Evolutionary conservation across 2,797 vertebrate species (phyloP).

Genomic region (Leptoclinus maculatus): DNA sequence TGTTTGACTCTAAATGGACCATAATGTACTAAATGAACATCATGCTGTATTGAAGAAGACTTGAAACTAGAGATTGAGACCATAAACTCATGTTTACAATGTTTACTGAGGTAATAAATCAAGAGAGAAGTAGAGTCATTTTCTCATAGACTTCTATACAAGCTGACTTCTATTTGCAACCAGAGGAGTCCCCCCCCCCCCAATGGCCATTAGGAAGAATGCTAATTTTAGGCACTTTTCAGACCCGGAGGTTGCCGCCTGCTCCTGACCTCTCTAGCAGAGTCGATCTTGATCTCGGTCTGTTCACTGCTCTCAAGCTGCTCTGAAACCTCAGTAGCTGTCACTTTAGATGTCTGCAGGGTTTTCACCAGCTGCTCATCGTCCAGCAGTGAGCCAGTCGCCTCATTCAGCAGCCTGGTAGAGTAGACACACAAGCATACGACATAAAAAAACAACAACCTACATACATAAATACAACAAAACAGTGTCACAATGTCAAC

Average conservation of each 20-base stretch:
- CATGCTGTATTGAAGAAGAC: neutral
- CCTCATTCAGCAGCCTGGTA: conserved; percentile 89
- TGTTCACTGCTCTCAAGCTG: conserved; percentile 91
- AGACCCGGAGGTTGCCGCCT: neutral
- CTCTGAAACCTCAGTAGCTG: conserved; percentile 83
- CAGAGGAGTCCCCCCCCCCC: neutral
- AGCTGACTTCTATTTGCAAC: neutral
- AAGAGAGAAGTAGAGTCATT: too few species aligned
- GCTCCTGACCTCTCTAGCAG: conserved; percentile 81
- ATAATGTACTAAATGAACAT: neutral
- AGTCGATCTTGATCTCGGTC: conserved; percentile 56
- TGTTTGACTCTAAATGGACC: too few species aligned
- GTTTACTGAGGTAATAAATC: neutral
- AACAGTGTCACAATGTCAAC: neutral
- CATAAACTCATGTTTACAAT: neutral
- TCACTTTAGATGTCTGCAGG: conserved; percentile 89
- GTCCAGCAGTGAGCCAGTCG: conserved; percentile 90
- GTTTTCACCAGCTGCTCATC: conserved; percentile 92
- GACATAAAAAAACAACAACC: neutral
- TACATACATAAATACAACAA: neutral
- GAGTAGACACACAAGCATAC: neutral
- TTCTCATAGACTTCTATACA: too few species aligned
- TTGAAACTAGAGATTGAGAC: neutral
- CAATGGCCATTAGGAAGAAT: neutral
- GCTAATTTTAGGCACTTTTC: neutral